Conservation (phyloP, 1,140 invertebrate species). For the Pectinophora gossypiella region DNA sequence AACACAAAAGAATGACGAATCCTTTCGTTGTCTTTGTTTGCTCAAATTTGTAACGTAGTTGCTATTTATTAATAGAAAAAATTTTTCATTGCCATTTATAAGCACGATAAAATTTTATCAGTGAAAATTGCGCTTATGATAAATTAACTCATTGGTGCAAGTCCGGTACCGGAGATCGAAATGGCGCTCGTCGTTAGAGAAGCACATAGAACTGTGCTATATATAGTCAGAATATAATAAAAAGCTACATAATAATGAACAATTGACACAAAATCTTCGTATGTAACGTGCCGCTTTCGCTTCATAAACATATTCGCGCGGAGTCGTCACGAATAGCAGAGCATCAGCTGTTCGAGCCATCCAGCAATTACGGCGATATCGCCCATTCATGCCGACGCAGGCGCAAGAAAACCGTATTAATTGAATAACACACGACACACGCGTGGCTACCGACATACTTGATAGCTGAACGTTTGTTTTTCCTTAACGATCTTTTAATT, state of each 20-base stretch:
- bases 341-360: slow-evolving; percentile 53
- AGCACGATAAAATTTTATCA: no score
- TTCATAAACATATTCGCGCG: slow-evolving; percentile 33
- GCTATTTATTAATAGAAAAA: no score
- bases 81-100: no score
- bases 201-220: no score
- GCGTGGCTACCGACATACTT: background rate
- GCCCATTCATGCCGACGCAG: slow-evolving; percentile 39
- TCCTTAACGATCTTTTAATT: background rate
- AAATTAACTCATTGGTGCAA: no score
- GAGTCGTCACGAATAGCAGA: slow-evolving; percentile 32
- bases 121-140: no score
- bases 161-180: no score
- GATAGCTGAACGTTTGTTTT: background rate
- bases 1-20: no score
- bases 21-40: no score
- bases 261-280: background rate
- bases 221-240: background rate
- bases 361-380: slow-evolving; percentile 51
- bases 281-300: slow-evolving; percentile 39
- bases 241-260: background rate
- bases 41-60: no score
- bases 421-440: slow-evolving; percentile 8
- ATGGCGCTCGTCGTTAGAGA: no score
- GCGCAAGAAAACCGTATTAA: slow-evolving; percentile 30